phyloP scores from a whole-genome alignment of 2,113 vertebrate species.

The Corythoichthys haematopterus region DNA sequence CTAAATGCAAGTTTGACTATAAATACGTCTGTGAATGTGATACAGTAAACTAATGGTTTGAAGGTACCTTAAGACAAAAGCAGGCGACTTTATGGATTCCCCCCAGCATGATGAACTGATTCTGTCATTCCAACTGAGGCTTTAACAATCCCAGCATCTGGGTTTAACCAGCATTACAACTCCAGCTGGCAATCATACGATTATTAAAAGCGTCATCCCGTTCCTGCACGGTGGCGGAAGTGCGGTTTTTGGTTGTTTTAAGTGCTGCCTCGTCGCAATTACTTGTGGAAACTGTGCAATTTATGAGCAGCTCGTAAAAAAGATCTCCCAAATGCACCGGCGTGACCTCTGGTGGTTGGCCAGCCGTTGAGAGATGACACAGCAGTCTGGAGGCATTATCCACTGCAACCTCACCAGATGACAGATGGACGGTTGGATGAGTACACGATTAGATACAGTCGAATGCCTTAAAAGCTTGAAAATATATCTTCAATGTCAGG shows the following conservation, averaged over 20 bases:
- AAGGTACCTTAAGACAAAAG: conserved; percentile 35
- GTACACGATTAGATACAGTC: conserved; percentile 7
- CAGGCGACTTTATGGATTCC: conserved; percentile 28
- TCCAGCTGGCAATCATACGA: conserved; percentile 21
- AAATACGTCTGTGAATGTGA: conserved; percentile 36
- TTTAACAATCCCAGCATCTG: conserved; percentile 9
- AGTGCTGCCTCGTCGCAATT: not conserved
- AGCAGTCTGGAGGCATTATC: conserved; percentile 16
- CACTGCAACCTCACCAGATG: conserved; percentile 21
- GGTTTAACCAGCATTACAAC: conserved; percentile 7
- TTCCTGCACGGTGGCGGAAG: not conserved
- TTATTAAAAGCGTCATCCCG: not conserved
- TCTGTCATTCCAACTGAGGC: conserved; percentile 24
- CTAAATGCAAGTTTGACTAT: conserved; percentile 47
- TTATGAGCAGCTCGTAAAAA: not conserved
- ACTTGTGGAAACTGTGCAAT: not conserved
- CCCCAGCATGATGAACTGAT: conserved; percentile 21
- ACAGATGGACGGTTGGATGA: conserved; percentile 32
- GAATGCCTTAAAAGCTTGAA: not conserved
- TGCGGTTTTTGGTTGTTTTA: not conserved
- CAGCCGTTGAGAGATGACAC: conserved; percentile 31
- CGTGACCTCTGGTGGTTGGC: conserved; percentile 14
- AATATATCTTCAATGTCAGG: conserved; percentile 1
- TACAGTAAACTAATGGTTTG: conserved; percentile 28
- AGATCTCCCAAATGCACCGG: conserved; percentile 19